phyloP scores from a whole-genome alignment of 2,113 vertebrate species.

The Amazona vittata region DNA sequence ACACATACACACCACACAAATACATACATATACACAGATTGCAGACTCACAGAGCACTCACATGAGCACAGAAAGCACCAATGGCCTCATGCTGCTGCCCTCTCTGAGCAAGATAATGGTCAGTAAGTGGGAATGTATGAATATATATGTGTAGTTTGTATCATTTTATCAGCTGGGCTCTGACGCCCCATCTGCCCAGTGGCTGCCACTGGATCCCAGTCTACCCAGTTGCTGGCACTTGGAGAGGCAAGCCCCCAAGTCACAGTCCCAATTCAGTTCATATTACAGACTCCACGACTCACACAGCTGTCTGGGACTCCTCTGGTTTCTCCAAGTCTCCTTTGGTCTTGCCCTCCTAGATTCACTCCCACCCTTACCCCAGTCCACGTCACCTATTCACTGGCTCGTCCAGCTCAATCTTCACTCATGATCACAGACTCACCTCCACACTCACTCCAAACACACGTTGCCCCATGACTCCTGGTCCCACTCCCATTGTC shows the following conservation, averaged over 20 bases:
- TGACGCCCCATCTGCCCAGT: neutral
- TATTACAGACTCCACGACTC: neutral
- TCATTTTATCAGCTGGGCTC: neutral
- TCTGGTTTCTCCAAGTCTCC: neutral
- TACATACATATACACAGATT: too few species aligned
- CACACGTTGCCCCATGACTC: rapidly evolving
- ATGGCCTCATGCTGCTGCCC: neutral
- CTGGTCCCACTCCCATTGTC: neutral
- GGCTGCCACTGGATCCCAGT: neutral
- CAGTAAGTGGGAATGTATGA: too few species aligned
- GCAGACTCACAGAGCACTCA: neutral
- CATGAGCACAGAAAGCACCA: neutral
- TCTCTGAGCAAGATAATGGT: neutral
- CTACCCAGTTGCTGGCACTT: neutral
- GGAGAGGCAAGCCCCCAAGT: neutral
- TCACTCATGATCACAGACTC: neutral
- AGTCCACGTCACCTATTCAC: neutral
- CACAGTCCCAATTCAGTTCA: neutral
- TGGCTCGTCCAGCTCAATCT: neutral
- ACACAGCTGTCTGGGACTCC: neutral
- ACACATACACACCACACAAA: too few species aligned
- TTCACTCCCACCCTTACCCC: neutral
- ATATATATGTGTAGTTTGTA: neutral
- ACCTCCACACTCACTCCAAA: neutral
- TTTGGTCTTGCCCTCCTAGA: neutral